A percentile compares a stretch with the other conserved stretches of the same genome.
Conservation (phyloP, 2,888 invertebrate genomes). For the Panzeria rudis region DNA sequence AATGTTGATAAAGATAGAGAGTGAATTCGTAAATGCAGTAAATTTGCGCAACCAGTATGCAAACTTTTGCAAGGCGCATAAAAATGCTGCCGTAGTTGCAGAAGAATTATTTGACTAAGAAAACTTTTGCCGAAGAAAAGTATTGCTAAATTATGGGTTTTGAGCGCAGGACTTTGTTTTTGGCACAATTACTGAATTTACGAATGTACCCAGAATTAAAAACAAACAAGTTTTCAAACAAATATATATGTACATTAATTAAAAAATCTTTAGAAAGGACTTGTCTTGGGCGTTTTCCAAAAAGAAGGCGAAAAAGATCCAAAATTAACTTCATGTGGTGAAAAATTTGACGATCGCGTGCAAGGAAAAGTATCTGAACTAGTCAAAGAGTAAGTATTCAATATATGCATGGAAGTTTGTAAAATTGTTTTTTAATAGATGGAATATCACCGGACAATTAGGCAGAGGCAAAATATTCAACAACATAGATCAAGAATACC, state of each 20-base stretch:
- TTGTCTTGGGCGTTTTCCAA: slow-evolving; percentile 85
- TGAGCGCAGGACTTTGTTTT: too few species aligned
- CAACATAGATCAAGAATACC: slow-evolving; percentile 86
- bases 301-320: slow-evolving; percentile 83
- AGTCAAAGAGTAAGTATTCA: slow-evolving; percentile 83
- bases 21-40: too few species aligned
- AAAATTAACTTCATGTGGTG: slow-evolving; percentile 84
- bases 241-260: neutral
- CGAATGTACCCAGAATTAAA: too few species aligned
- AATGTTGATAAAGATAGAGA: neutral
- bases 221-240: neutral
- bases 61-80: too few species aligned
- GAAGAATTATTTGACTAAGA: too few species aligned
- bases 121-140: too few species aligned
- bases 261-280: slow-evolving; percentile 82
- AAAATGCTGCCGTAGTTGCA: too few species aligned
- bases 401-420: neutral
- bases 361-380: slow-evolving; percentile 84
- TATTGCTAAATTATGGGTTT: too few species aligned
- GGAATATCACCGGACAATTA: slow-evolving; percentile 77
- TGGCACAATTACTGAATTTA: too few species aligned
- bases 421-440: slow-evolving; percentile 59
- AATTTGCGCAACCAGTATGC: too few species aligned
- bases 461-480: slow-evolving; percentile 85
- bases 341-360: slow-evolving; percentile 84